Percentiles rank a stretch among this genome's conserved stretches.
Evolutionary conservation across 2,113 vertebrate species (phyloP).

Genomic region (Alces alces): DNA sequence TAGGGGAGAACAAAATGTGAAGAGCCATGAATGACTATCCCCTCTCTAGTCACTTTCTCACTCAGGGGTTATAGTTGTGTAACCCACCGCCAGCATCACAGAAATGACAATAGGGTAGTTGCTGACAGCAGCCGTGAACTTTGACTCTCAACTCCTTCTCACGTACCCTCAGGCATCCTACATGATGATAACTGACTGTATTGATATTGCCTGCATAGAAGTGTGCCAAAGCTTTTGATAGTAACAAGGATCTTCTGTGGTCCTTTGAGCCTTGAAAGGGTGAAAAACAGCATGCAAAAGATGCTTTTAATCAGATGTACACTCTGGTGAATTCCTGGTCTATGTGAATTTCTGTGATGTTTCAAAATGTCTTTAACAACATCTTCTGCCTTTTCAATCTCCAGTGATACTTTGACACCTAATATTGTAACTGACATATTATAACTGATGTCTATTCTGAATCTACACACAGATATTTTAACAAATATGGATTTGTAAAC

Average conservation of each 20-base stretch:
- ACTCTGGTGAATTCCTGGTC: background rate
- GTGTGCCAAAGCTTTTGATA: background rate
- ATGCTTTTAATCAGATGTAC: background rate
- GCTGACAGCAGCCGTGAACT: background rate
- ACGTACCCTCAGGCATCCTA: background rate
- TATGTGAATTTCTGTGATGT: background rate
- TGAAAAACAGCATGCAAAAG: background rate
- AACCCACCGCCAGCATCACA: background rate
- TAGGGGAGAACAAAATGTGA: background rate
- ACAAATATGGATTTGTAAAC: background rate
- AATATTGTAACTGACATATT: background rate
- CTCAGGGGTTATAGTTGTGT: background rate
- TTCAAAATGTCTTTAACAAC: background rate
- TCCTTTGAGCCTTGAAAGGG: background rate
- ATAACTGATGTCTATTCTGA: background rate
- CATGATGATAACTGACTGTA: fast-evolving
- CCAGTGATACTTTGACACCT: background rate
- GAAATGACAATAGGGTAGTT: background rate
- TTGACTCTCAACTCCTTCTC: background rate
- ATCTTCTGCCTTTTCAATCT: background rate
- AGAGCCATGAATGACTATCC: background rate
- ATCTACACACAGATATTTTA: background rate
- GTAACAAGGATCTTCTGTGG: background rate
- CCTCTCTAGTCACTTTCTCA: background rate
- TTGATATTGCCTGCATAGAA: background rate